A percentile compares a stretch with the other conserved stretches of the same genome.
Evolutionary conservation across 1,140 invertebrate species (phyloP).

Genomic region (Neodiprion pinetum): DNA sequence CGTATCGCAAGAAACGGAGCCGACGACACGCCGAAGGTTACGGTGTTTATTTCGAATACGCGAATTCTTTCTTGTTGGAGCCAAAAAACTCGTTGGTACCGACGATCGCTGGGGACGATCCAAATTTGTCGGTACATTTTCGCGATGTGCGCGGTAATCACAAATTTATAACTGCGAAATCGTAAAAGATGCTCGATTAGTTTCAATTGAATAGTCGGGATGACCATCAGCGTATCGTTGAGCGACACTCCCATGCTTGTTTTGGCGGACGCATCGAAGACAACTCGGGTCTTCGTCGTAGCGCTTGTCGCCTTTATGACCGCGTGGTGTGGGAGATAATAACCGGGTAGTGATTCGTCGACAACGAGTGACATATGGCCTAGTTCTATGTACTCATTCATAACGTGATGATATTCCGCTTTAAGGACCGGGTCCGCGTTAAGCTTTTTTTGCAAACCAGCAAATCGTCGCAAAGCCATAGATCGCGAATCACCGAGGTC

Average conservation of each 20-base stretch:
- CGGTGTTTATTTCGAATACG: slow-evolving; percentile 25
- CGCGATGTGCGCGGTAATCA: no score
- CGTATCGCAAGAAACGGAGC: slow-evolving; percentile 24
- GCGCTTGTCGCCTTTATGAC: slow-evolving; percentile 26
- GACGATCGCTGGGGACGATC: no score
- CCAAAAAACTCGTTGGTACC: slow-evolving; percentile 19
- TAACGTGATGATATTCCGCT: slow-evolving; percentile 24
- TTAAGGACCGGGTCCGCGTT: slow-evolving; percentile 5
- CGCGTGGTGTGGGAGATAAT: slow-evolving; percentile 32
- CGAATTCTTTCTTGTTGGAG: background rate
- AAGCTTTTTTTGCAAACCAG: no score
- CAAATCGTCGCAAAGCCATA: slow-evolving; percentile 16
- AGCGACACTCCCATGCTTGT: background rate
- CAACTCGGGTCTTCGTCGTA: slow-evolving; percentile 31
- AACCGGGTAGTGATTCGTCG: background rate
- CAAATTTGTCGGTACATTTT: no score
- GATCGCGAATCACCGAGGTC: slow-evolving; percentile 23
- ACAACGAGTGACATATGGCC: slow-evolving; percentile 30
- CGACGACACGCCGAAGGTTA: slow-evolving; percentile 48
- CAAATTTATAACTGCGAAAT: no score
- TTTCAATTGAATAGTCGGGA: no score
- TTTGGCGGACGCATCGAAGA: slow-evolving; percentile 29
- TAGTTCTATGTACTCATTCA: slow-evolving; percentile 36
- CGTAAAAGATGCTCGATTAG: no score
- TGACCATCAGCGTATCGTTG: no score